Evolutionary conservation across 2,888 invertebrate species (phyloP), one percentile per base, ranked within the genome.

Genomic region (Heterodera filipjevi): DNA sequence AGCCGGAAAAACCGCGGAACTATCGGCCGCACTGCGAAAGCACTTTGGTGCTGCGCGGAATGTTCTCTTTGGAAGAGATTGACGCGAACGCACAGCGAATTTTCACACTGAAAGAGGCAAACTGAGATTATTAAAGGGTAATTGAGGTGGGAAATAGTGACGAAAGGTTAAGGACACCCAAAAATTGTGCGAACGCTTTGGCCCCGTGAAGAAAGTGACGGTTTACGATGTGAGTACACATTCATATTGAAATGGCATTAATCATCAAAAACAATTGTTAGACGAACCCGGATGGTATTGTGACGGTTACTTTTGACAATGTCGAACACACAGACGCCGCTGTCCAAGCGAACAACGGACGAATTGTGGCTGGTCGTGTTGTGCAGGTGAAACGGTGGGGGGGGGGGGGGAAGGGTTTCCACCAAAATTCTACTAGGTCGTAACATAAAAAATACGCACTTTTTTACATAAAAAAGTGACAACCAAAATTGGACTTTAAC

Each of bases 311-410:
- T 32, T 99, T 96, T 93, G 92, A 93, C 76, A 93, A 93, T 79
- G 93, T 95, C 0, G 95, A 95, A 89, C 94, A 94, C 89, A 96
- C 98, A 0, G 96, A 98, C 90, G 92, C 93, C 79, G 96, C 95
- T 73, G 93, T 98, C 19, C 92, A 92, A 84, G 92, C 95, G 84
- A 92, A 98, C 89, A 94, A 96, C 90, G 94, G 94, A 1, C 92
- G 97, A 64, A 95, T 94, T 93, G 96, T 96, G 91, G 94, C 94
- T 14, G 93, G 95, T 89, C 92, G 94, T 64, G 92, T 93, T 90
- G 92, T 99, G 44, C 92, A 92, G 5, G 97, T 96, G n/a, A n/a
- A n/a, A n/a, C n/a, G n/a, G n/a, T n/a, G n/a, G n/a, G n/a, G n/a
- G n/a, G n/a, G n/a, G n/a, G n/a, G n/a, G n/a, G n/a, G n/a, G n/a